Evolutionary conservation across 2,113 vertebrate genomes (phyloP), one percentile per base, ranked within the genome.

Genomic region (Archocentrus centrarchus): DNA sequence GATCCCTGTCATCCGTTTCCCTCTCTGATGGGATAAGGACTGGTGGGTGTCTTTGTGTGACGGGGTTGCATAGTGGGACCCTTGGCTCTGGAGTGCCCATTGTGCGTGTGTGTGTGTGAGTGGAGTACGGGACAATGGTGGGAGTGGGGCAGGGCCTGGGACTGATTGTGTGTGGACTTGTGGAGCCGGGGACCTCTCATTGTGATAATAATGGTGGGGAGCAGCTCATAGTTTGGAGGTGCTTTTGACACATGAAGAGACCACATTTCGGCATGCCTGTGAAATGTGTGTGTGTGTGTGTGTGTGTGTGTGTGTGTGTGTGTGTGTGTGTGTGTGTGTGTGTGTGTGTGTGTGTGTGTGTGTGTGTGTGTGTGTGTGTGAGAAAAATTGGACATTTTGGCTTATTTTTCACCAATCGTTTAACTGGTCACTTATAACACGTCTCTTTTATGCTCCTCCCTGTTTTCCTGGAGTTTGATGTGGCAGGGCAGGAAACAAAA

Each of bases 131-230:
- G 92, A 94, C 94, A 95, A 95, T 94, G 86, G 93, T 91, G 92
- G 93, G 93, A 94, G 91, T 93, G 93, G 93, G 90, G 91, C 87
- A 92, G 87, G 90, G 89, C 86, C 87, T 82, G 85, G 84, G 85
- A 86, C 88, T 87, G 90, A 94, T 93, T 95, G 92, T 93, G 88
- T 89, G 61, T 86, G 86, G 89, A 93, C 92, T 93, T 94, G 92
- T 93, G 93, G 91, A 93, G 94, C 93, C 90, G 87, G 92, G 90
- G 92, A 94, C 93, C 91, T 93, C 90, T 94, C 90, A 93, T 94
- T 95, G 92, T 94, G 80, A 84, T 89, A 83, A 91, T 93, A 94
- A 93, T 95, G 91, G 89, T 92, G 90, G 81, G 11, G 92, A 92
- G 90, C 88, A 92, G 89, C 91, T 93, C 91, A 93, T 92, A 88